A percentile compares a stretch with the other conserved stretches of the same genome.
Conservation (phyloP, 2,888 invertebrate species). For the Falcaria lacertinaria region DNA sequence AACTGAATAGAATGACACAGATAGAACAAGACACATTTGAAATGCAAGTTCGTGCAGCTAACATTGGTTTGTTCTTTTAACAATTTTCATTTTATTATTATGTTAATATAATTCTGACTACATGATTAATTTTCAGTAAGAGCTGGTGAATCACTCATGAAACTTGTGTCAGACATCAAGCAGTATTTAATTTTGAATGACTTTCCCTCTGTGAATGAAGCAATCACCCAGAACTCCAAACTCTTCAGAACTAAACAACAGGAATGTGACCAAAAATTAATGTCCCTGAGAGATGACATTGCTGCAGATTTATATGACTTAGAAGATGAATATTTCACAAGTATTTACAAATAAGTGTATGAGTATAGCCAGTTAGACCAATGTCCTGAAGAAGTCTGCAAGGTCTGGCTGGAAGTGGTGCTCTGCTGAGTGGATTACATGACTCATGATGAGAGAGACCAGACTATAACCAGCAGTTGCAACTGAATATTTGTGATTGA, state of each 20-base stretch:
- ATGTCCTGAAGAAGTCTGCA: too few species aligned
- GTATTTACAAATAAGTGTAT: conserved; percentile 86
- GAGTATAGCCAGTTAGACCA: too few species aligned
- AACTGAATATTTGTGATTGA: too few species aligned
- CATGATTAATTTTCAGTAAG: conserved; percentile 80
- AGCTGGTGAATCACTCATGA: conserved; percentile 98
- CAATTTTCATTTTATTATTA: background rate
- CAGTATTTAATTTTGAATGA: conserved; percentile 98
- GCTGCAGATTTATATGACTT: conserved; percentile 95
- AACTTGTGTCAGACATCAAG: conserved; percentile 97
- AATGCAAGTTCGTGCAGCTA: conserved; percentile 97
- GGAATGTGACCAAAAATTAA: conserved; percentile 95
- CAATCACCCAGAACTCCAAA: conserved; percentile 95
- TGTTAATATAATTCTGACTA: background rate
- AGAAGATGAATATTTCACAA: conserved; percentile 95
- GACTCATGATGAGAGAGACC: too few species aligned
- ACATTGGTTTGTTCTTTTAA: conserved; percentile 82
- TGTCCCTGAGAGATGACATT: conserved; percentile 95
- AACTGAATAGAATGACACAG: conserved; percentile 93
- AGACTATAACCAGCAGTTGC: too few species aligned
- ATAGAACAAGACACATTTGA: conserved; percentile 97
- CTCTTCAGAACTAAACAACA: conserved; percentile 93
- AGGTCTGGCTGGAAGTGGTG: too few species aligned
- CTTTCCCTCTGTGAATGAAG: conserved; percentile 98
- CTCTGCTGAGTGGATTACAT: too few species aligned